phyloP scores from a whole-genome alignment of 2,888 invertebrate species.

The Campoletis raptor region DNA sequence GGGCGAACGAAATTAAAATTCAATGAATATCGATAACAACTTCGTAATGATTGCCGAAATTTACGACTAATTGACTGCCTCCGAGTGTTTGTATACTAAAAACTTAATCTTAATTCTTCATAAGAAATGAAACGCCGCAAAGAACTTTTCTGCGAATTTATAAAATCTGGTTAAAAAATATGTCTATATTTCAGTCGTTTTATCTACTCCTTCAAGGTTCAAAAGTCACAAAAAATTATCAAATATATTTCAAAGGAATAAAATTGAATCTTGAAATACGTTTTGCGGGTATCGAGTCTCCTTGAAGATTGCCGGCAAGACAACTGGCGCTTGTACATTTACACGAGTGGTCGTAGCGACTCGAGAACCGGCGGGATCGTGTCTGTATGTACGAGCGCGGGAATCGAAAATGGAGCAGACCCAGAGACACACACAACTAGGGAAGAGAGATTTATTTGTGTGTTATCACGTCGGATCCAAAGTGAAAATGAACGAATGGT shows the following conservation, averaged over 20 bases:
- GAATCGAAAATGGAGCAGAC: slow-evolving; percentile 70
- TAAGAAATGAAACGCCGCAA: neutral
- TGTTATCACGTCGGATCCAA: slow-evolving; percentile 74
- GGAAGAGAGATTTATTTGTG: slow-evolving; percentile 77
- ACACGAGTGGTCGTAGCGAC: slow-evolving; percentile 51
- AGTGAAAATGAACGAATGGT: slow-evolving; percentile 72
- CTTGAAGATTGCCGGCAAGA: slow-evolving; percentile 22
- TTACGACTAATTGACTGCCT: neutral
- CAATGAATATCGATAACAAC: neutral
- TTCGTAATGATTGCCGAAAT: neutral
- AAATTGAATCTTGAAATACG: slow-evolving; percentile 26
- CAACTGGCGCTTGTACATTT: slow-evolving; percentile 42
- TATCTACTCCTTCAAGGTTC: neutral
- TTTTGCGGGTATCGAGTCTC: neutral
- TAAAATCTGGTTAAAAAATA: neutral
- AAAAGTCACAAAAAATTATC: neutral
- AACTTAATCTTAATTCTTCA: neutral
- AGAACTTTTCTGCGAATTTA: neutral
- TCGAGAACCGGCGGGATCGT: slow-evolving; percentile 34
- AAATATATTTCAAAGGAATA: slow-evolving; percentile 6
- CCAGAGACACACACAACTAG: slow-evolving; percentile 68
- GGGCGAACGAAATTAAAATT: neutral
- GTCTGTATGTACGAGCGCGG: slow-evolving; percentile 30
- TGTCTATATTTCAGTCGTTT: neutral
- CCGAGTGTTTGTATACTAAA: neutral